Conservation (phyloP, 2,797 vertebrate species). For the Callimico goeldii region DNA sequence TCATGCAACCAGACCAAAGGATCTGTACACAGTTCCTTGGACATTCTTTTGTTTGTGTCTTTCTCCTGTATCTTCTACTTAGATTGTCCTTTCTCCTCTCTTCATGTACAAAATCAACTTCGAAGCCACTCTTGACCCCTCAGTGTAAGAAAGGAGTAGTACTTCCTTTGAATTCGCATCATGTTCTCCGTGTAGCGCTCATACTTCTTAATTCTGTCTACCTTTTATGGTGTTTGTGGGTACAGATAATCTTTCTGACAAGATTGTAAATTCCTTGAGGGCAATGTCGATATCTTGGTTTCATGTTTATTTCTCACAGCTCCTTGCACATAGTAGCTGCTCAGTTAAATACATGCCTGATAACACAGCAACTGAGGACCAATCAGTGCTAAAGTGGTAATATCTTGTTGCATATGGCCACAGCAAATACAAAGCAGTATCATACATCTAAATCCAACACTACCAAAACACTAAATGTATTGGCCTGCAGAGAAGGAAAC, state of each 20-base stretch:
- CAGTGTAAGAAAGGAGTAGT: background rate
- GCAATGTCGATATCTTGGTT: background rate
- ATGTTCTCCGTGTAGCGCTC: background rate
- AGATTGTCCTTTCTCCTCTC: background rate
- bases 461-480: background rate
- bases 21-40: background rate
- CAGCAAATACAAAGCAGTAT: background rate
- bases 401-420: background rate
- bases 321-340: background rate
- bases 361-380: background rate
- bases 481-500: background rate
- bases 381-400: background rate
- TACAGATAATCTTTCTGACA: background rate
- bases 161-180: background rate
- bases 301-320: background rate
- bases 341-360: background rate
- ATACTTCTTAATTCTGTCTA: background rate
- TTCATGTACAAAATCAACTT: background rate
- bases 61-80: background rate
- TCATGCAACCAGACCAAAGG: background rate
- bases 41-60: background rate
- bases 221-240: background rate
- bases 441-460: background rate
- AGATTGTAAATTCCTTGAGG: background rate
- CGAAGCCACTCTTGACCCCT: background rate